Conservation (phyloP, 2,113 vertebrate species). For the Gnathonemus echidnorhynchus region DNA sequence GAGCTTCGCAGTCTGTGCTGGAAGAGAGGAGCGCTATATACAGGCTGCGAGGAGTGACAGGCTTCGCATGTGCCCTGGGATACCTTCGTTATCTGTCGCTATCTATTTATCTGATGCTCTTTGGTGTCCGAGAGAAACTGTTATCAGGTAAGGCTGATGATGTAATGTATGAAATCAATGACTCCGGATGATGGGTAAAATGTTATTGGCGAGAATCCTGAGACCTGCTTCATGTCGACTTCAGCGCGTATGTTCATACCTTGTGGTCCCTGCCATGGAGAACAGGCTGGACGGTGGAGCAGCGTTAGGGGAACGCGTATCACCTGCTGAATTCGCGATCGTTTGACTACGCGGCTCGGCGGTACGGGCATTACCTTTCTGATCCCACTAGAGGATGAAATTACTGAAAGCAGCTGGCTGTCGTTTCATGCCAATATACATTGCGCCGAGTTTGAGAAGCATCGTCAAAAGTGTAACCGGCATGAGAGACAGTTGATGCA, state of each 20-base stretch:
- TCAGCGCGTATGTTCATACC: neutral
- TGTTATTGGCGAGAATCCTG: neutral
- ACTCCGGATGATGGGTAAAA: neutral
- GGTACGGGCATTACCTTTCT: neutral
- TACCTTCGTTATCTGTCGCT: neutral
- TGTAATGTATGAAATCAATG: neutral
- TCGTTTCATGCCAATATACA: neutral
- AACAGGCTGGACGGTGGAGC: neutral
- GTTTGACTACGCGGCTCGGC: neutral
- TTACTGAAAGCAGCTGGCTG: neutral
- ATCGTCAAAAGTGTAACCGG: neutral
- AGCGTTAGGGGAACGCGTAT: neutral
- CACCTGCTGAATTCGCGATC: neutral
- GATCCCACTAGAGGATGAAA: neutral
- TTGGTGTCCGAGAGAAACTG: neutral
- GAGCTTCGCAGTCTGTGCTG: slow-evolving; percentile 29
- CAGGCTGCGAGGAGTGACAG: slow-evolving; percentile 26
- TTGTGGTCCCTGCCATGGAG: neutral
- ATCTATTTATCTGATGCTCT: slow-evolving; percentile 15
- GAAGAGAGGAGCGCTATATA: slow-evolving; percentile 15
- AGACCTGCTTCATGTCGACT: neutral
- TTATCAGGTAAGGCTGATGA: slow-evolving; percentile 9
- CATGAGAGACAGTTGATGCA: neutral
- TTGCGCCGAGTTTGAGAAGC: neutral
- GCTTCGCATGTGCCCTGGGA: slow-evolving; percentile 20